A percentile compares a stretch with the other conserved stretches of the same genome.
Evolutionary conservation across 1,140 invertebrate species (phyloP).

Genomic region (Frieseomelitta varia): DNA sequence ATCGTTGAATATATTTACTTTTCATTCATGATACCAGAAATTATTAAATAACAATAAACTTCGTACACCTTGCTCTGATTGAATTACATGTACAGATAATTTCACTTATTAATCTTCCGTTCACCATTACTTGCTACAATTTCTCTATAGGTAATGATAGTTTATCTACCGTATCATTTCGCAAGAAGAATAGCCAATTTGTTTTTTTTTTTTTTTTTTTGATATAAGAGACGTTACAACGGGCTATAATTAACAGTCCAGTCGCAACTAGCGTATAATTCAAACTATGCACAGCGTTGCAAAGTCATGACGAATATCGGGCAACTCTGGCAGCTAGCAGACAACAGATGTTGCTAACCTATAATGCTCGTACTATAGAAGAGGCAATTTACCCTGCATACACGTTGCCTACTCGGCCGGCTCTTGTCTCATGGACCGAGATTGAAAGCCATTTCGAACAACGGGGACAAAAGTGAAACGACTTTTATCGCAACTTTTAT

Average conservation of each 20-base stretch:
- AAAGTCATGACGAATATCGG: constrained; percentile 46
- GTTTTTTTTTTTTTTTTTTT: no score
- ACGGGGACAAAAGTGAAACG: background rate
- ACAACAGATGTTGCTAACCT: constrained; percentile 58
- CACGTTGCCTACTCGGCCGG: background rate
- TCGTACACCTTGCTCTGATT: no score
- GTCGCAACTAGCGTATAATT: constrained; percentile 1
- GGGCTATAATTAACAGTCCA: background rate
- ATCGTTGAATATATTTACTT: no score
- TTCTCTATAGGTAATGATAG: background rate
- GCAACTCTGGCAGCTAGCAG: constrained; percentile 33
- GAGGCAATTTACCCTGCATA: constrained; percentile 58
- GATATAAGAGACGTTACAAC: background rate
- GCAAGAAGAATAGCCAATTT: background rate
- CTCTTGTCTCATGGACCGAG: background rate
- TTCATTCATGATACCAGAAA: no score
- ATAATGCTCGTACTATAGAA: constrained; percentile 43
- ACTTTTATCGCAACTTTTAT: background rate
- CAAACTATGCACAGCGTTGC: constrained; percentile 38
- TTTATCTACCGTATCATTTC: background rate
- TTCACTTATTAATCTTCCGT: no score
- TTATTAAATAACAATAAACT: no score
- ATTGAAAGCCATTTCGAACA: background rate
- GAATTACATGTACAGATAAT: no score
- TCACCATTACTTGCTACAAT: no score